These are phyloP conservation scores for Zaprionus ornatus DNA, from an alignment of 1,140 invertebrate species.

Conservation along the genomic window DNA sequence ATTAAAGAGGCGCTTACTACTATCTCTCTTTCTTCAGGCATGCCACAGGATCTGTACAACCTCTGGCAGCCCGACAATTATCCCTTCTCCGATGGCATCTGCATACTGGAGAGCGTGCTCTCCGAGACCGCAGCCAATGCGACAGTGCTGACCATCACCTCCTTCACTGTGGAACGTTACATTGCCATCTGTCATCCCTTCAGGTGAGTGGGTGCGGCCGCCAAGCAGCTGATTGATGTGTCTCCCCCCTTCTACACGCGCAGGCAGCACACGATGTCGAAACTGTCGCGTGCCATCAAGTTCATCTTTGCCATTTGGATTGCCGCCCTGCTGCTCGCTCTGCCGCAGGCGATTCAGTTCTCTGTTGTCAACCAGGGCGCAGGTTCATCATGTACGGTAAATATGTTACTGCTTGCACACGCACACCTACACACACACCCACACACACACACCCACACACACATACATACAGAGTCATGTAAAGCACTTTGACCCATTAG, in stretches of 20 bases:
- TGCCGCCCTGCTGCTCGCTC: conserved; percentile 88
- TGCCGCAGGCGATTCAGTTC: conserved; percentile 92
- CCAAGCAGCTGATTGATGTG: conserved; percentile 42
- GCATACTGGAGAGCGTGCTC: conserved; percentile 89
- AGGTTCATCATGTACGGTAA: conserved; percentile 85
- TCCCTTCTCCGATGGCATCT: conserved; percentile 90
- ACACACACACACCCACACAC: neutral
- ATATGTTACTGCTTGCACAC: conserved; percentile 6
- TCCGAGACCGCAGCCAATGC: conserved; percentile 95
- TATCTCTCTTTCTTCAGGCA: conserved; percentile 77
- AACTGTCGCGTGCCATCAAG: conserved; percentile 89
- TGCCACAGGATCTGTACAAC: conserved; percentile 91
- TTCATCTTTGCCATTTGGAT: conserved; percentile 91
- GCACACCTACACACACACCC: neutral
- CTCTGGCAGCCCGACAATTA: conserved; percentile 92
- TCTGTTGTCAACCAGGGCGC: conserved; percentile 85
- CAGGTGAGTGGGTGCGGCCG: conserved; percentile 74
- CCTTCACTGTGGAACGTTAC: conserved; percentile 93
- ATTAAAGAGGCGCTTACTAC: neutral
- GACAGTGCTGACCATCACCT: conserved; percentile 95
- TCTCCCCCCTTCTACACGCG: neutral
- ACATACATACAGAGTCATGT: neutral
- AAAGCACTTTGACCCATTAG: neutral
- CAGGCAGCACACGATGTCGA: conserved; percentile 92
- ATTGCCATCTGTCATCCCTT: conserved; percentile 93